These are phyloP conservation scores for Strongylocentrotus purpuratus DNA, from an alignment of 35 echinoderm and acorn worm species.

Conservation along the genomic window DNA sequence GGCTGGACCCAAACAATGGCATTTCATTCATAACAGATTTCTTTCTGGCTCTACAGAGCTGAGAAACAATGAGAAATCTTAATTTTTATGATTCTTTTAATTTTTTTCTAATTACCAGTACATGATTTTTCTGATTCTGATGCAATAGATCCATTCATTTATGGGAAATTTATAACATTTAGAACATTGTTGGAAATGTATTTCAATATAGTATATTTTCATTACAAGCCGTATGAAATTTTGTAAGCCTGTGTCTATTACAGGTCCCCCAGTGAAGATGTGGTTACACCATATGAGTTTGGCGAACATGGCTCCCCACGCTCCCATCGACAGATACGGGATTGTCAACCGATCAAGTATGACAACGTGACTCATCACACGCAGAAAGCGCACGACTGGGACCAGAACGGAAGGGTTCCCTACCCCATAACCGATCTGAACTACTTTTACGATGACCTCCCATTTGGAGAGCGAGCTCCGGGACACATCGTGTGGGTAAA, in stretches of 20 bases:
- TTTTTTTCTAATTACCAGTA: no score
- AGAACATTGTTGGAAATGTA: no score
- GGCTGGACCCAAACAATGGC: no score
- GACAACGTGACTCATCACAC: slow-evolving; percentile 86
- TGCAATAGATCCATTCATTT: no score
- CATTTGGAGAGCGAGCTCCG: background rate
- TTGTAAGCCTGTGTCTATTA: background rate
- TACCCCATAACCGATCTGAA: slow-evolving; percentile 21
- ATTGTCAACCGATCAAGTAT: slow-evolving; percentile 86
- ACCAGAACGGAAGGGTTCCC: background rate
- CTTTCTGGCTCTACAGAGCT: no score
- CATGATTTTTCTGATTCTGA: no score
- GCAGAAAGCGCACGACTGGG: slow-evolving; percentile 49
- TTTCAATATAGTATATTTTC: no score
- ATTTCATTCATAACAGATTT: no score
- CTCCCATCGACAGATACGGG: slow-evolving; percentile 73
- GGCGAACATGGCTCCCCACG: slow-evolving; percentile 73
- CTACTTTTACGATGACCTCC: slow-evolving; percentile 15
- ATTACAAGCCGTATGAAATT: background rate
- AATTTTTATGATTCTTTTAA: no score
- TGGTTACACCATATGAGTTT: slow-evolving; percentile 62
- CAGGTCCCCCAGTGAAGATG: slow-evolving; percentile 21
- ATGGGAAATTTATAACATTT: no score
- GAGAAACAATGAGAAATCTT: no score
- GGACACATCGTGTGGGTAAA: slow-evolving; percentile 74